phyloP scores from a whole-genome alignment of 2,113 vertebrate genomes.

The Eolophus roseicapilla region DNA sequence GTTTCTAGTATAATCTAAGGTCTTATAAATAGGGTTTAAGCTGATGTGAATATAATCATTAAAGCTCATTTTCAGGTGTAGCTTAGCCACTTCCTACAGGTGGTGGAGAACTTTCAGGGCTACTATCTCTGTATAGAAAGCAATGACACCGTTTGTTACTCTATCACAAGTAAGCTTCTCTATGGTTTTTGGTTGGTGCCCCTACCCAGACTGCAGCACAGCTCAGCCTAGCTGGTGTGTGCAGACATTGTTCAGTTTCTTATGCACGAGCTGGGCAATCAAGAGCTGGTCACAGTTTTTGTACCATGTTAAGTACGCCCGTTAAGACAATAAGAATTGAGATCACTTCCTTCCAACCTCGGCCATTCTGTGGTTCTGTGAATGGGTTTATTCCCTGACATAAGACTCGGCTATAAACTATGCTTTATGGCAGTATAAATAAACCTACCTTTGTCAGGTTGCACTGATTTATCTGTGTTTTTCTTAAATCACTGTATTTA shows the following conservation, averaged over 20 bases:
- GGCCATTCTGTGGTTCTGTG: not conserved
- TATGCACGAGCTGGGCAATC: not conserved
- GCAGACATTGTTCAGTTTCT: not conserved
- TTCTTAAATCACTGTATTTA: not conserved
- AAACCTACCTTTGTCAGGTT: not conserved
- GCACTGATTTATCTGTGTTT: not conserved
- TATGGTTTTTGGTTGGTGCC: not conserved
- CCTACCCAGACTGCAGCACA: not conserved
- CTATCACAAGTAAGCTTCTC: not conserved
- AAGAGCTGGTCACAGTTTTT: not conserved
- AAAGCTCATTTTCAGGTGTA: not conserved
- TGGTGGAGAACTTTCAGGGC: not conserved
- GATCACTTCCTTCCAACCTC: not conserved
- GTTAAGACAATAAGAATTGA: not conserved
- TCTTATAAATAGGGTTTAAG: not conserved
- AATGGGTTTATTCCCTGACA: not conserved
- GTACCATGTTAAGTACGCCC: not conserved
- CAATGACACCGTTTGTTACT: not conserved
- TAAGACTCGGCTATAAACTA: not conserved
- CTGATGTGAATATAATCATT: not conserved
- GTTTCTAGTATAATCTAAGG: not conserved
- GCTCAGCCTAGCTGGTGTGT: not conserved
- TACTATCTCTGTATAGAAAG: not conserved
- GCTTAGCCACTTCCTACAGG: not conserved
- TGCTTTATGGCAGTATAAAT: not conserved